These are phyloP conservation scores for Hozukius guyotensis DNA, from an alignment of 2,797 vertebrate species.

Conservation along the genomic window DNA sequence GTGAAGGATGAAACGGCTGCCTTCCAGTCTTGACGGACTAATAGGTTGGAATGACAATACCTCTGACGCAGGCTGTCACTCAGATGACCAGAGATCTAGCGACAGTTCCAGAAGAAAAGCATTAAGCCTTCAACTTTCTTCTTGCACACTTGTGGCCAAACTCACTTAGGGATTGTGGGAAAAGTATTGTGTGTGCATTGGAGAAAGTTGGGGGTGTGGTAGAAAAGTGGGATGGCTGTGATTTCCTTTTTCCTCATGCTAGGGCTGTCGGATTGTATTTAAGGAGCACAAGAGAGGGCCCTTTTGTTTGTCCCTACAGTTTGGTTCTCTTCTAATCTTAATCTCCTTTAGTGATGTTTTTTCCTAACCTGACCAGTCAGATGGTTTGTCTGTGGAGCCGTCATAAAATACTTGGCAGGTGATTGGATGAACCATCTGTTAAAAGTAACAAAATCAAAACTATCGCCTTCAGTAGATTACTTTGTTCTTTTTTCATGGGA, in stretches of 20 bases:
- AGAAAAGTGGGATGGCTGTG: background rate
- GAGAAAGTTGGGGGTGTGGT: background rate
- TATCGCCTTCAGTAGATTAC: too few species aligned
- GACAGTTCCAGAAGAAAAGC: slow-evolving; percentile 13
- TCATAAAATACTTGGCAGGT: too few species aligned
- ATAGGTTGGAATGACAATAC: slow-evolving; percentile 47
- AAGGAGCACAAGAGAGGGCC: too few species aligned
- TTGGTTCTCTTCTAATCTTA: background rate
- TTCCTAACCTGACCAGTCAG: too few species aligned
- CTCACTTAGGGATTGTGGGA: background rate
- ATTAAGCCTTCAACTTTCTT: slow-evolving; percentile 19
- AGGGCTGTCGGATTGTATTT: background rate
- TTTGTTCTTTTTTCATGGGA: too few species aligned
- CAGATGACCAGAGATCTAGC: slow-evolving; percentile 21
- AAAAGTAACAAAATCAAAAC: too few species aligned
- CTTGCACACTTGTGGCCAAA: background rate
- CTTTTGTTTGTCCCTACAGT: background rate
- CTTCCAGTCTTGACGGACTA: slow-evolving; percentile 36
- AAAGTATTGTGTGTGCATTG: background rate
- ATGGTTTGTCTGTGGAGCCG: too few species aligned
- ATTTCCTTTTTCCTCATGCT: background rate
- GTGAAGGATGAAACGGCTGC: slow-evolving; percentile 8
- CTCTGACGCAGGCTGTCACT: slow-evolving; percentile 34
- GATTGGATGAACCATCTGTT: too few species aligned
- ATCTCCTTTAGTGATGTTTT: too few species aligned